Conservation (phyloP, 2,113 vertebrate genomes). For the Phasianus colchicus region DNA sequence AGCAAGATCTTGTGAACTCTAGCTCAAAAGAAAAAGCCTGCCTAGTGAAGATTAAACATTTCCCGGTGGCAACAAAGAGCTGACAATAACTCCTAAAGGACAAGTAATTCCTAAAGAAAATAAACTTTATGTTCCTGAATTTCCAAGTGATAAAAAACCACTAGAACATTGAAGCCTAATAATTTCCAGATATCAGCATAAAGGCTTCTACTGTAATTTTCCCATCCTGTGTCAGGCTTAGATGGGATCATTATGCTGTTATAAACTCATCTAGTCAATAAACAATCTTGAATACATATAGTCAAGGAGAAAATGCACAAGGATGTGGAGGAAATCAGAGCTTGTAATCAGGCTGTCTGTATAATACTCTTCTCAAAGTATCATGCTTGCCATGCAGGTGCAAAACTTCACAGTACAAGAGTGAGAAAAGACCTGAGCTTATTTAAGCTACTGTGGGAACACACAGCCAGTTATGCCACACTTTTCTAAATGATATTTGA, state of each 20-base stretch:
- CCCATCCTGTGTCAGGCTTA: neutral
- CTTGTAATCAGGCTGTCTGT: neutral
- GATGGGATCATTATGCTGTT: neutral
- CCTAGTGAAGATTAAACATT: neutral
- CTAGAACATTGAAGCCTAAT: neutral
- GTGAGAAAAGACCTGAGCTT: rapidly evolving
- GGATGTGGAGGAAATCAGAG: neutral
- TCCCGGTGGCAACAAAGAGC: neutral
- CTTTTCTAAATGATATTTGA: neutral
- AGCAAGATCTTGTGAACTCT: neutral
- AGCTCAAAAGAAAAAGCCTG: neutral
- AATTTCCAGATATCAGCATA: neutral
- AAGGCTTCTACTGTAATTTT: neutral
- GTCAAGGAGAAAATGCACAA: neutral
- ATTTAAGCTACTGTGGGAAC: neutral
- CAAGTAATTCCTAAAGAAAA: neutral
- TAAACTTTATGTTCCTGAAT: neutral
- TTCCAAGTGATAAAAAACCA: neutral
- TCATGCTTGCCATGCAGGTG: neutral
- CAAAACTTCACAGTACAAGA: neutral
- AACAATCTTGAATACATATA: neutral
- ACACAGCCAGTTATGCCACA: neutral
- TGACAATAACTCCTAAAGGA: neutral
- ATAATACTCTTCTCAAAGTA: neutral
- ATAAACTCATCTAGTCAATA: neutral